Percentiles rank a stretch among this genome's conserved stretches.
Conservation (phyloP, 2,797 vertebrate genomes). For the Hephaestus fuliginosus region DNA sequence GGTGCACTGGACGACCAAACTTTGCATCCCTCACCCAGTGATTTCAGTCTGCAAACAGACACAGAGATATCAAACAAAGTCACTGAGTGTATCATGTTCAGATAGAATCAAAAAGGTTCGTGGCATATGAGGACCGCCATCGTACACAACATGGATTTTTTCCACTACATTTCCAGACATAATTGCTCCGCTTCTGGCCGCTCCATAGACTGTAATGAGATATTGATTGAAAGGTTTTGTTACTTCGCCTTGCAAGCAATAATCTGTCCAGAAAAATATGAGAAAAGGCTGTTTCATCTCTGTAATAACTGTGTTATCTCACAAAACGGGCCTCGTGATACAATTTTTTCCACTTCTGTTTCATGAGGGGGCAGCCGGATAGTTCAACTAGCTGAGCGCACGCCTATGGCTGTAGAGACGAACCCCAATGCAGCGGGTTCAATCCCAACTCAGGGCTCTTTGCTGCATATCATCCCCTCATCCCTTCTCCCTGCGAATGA, state of each 20-base stretch:
- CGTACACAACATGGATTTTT: not conserved
- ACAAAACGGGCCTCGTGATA: not conserved
- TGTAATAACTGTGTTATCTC: not conserved
- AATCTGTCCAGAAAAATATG: conserved; percentile 3
- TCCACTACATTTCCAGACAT: not conserved
- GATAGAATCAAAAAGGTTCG: not conserved
- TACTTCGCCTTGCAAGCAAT: conserved; percentile 8
- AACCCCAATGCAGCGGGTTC: no score
- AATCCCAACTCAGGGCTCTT: no score
- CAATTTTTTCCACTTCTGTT: not conserved
- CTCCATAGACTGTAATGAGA: conserved; percentile 6
- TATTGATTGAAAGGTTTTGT: conserved; percentile 28
- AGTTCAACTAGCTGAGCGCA: no score
- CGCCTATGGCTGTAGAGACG: no score
- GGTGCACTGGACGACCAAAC: conserved; percentile 94
- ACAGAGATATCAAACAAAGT: not conserved
- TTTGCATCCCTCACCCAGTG: conserved; percentile 90
- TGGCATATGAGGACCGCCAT: not conserved
- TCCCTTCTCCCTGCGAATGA: no score
- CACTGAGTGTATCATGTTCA: not conserved
- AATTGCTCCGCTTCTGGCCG: conserved; percentile 12
- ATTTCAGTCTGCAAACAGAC: conserved; percentile 86
- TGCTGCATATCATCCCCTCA: no score
- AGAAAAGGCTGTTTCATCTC: not conserved
- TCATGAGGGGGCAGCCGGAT: not conserved